These are phyloP conservation scores for Patiria pectinifera DNA, from an alignment of 53 echinoderm and acorn worm species.

Conservation along the genomic window DNA sequence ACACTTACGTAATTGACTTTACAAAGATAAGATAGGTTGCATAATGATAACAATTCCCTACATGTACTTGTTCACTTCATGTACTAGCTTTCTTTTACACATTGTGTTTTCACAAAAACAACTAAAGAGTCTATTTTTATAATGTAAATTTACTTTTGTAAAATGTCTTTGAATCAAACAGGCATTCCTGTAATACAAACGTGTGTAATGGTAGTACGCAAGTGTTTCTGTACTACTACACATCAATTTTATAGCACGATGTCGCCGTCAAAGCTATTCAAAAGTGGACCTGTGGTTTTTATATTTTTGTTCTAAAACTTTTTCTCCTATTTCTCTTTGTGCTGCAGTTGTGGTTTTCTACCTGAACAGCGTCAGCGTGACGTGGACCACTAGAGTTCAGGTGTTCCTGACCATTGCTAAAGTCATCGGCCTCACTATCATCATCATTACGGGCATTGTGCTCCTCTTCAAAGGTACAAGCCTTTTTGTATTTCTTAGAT, in stretches of 20 bases:
- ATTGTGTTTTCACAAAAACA: no score
- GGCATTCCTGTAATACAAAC: no score
- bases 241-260: no score
- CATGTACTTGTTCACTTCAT: no score
- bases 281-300: no score
- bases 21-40: background rate
- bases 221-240: no score
- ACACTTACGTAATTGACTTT: background rate
- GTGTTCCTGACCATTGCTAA: conserved; percentile 68
- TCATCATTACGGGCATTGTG: conserved; percentile 66
- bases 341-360: conserved; percentile 67
- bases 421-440: conserved; percentile 64
- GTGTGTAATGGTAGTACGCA: no score
- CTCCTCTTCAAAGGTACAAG: conserved; percentile 64
- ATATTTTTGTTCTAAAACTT: background rate
- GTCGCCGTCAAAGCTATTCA: no score
- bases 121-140: no score
- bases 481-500: background rate
- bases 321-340: background rate
- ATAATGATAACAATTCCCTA: background rate
- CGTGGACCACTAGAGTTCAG: conserved; percentile 64
- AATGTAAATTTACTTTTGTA: no score
- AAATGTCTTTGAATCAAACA: no score
- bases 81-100: no score
- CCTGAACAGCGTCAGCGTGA: conserved; percentile 66